Evolutionary conservation across 2,888 invertebrate species (phyloP).

Genomic region (Caenorhabditis macrosperma): DNA sequence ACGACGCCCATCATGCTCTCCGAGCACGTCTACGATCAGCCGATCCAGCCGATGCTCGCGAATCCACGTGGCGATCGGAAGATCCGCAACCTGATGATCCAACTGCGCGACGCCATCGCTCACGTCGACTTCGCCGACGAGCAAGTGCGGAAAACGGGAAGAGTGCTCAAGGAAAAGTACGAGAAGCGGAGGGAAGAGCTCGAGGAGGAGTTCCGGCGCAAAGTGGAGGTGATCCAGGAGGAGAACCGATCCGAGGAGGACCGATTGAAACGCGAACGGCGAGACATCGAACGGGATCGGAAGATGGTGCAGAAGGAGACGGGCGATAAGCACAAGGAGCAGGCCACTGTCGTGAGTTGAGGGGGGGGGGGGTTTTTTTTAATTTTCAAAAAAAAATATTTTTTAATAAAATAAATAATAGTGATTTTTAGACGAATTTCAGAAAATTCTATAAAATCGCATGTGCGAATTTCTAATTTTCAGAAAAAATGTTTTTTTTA

Average conservation of each 20-base stretch:
- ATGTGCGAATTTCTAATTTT: no score
- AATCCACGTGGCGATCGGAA: background rate
- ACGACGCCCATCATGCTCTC: background rate
- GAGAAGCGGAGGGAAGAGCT: conserved; percentile 3
- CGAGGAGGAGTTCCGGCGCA: background rate
- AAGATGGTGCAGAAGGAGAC: conserved; percentile 17
- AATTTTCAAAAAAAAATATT: no score
- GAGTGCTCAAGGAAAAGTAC: conserved; percentile 9
- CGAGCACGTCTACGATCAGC: conserved; percentile 37
- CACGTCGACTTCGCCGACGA: conserved; percentile 48
- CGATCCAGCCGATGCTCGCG: background rate
- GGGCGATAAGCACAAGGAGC: conserved; percentile 11
- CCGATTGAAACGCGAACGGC: conserved; percentile 10
- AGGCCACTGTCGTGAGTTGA: background rate
- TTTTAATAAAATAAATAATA: no score
- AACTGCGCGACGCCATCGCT: conserved; percentile 48
- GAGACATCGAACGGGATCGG: conserved; percentile 47
- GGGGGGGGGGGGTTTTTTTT: background rate
- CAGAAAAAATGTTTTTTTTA: no score
- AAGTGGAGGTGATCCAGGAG: conserved; percentile 11
- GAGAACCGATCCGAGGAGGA: conserved; percentile 26
- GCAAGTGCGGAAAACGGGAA: conserved; percentile 2
- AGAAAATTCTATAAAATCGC: no score
- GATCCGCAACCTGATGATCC: conserved; percentile 26
- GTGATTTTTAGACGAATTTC: no score